These are phyloP conservation scores for Lytechinus variegatus DNA, from an alignment of 35 echinoderm and acorn worm species.

Conservation along the genomic window DNA sequence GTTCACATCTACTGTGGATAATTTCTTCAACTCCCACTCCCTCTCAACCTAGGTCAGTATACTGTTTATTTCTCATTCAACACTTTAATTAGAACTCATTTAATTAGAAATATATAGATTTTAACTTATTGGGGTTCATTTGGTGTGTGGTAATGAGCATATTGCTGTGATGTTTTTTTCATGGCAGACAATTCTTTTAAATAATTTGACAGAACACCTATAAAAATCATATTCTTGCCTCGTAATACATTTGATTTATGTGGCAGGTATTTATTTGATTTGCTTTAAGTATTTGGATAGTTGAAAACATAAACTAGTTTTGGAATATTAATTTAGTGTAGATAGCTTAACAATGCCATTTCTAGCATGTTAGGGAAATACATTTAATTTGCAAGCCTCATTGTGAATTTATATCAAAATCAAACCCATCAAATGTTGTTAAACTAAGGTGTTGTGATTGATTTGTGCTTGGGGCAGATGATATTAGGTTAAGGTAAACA, in stretches of 20 bases:
- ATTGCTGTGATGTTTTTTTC: not conserved
- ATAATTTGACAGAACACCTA: no score
- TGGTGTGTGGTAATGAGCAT: not conserved
- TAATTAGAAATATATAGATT: no score
- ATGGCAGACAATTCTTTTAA: no score
- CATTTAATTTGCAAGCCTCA: not conserved
- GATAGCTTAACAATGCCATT: no score
- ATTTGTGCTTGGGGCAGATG: not conserved
- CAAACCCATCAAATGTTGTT: not conserved
- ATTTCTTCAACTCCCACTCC: not conserved
- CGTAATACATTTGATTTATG: no score
- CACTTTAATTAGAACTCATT: no score
- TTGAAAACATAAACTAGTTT: no score
- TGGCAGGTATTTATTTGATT: no score
- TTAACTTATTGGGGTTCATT: not conserved
- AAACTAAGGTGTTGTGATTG: not conserved
- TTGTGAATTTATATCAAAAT: not conserved
- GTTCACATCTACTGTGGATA: not conserved
- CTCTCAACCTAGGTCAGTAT: not conserved
- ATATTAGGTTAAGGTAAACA: not conserved
- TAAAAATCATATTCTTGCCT: no score
- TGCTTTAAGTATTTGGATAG: no score
- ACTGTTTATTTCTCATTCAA: no score
- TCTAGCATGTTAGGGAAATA: not conserved
- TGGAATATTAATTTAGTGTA: no score